Percentiles rank a stretch among this genome's conserved stretches.
These are phyloP conservation scores for Chalcosyrphus nemorum DNA, from an alignment of 2,888 invertebrate species.

Conservation along the genomic window DNA sequence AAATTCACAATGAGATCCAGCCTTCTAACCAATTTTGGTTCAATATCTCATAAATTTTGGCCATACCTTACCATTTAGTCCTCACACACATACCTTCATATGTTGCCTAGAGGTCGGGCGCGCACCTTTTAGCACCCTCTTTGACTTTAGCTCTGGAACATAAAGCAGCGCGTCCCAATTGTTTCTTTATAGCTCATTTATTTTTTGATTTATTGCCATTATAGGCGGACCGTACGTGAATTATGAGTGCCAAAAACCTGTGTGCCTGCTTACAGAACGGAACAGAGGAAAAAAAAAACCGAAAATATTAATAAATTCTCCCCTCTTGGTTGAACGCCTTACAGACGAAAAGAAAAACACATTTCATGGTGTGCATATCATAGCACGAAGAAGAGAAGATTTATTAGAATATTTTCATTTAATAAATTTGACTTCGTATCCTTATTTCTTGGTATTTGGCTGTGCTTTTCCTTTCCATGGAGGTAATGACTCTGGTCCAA, in stretches of 20 bases:
- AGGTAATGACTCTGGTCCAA: conserved; percentile 18
- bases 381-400: conserved; percentile 48
- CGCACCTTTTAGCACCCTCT: conserved; percentile 51
- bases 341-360: conserved; percentile 27
- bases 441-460: conserved; percentile 19
- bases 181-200: conserved; percentile 73
- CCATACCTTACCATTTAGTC: conserved; percentile 18
- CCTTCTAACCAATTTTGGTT: conserved; percentile 29
- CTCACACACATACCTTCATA: too few species aligned
- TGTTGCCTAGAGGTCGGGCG: conserved; percentile 41
- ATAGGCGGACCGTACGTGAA: conserved; percentile 70
- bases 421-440: conserved; percentile 46
- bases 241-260: conserved; percentile 66
- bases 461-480: not conserved
- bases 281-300: conserved; percentile 1
- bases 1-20: conserved; percentile 53
- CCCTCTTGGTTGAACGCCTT: conserved; percentile 61
- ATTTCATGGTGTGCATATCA: conserved; percentile 57
- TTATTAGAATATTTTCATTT: conserved; percentile 70
- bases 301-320: conserved; percentile 68
- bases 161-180: conserved; percentile 65
- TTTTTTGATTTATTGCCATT: conserved; percentile 71
- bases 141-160: conserved; percentile 44
- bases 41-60: conserved; percentile 67
- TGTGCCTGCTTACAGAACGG: conserved; percentile 32